Conservation (phyloP, 2,888 invertebrate genomes). For the Papilio gigon region DNA sequence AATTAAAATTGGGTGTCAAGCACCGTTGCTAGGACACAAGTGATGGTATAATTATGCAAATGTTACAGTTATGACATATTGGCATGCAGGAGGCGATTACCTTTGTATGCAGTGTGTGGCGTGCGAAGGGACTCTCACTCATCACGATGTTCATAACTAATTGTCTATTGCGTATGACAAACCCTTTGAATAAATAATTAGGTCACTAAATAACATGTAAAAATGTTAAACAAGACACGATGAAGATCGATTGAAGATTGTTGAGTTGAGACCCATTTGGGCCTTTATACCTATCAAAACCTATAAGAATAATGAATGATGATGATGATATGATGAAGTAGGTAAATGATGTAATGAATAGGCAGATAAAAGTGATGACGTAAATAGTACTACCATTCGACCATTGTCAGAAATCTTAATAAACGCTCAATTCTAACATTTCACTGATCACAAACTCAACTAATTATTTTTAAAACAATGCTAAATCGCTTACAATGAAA, state of each 20-base stretch:
- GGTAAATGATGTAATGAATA: too few relatives aligned
- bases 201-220: neutral
- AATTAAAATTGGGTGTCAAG: constrained; percentile 37
- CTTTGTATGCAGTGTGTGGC: constrained; percentile 32
- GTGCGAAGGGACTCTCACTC: neutral
- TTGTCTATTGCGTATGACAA: neutral
- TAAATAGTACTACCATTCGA: too few relatives aligned
- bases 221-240: too few relatives aligned
- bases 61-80: constrained; percentile 39
- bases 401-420: too few relatives aligned
- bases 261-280: too few relatives aligned
- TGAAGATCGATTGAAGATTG: too few relatives aligned
- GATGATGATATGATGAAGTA: too few relatives aligned
- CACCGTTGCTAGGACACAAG: constrained; percentile 39
- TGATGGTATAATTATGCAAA: constrained; percentile 37
- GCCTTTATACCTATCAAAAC: neutral
- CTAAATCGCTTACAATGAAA: neutral
- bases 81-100: constrained; percentile 30
- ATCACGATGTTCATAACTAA: neutral
- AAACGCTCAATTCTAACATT: too few relatives aligned
- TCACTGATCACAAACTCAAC: too few relatives aligned
- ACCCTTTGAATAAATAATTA: neutral
- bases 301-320: too few relatives aligned
- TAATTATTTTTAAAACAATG: neutral
- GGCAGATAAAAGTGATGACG: too few relatives aligned